A percentile compares a stretch with the other conserved stretches of the same genome.
Conservation (phyloP, 2,113 vertebrate genomes). For the Micronycteris hirsuta region DNA sequence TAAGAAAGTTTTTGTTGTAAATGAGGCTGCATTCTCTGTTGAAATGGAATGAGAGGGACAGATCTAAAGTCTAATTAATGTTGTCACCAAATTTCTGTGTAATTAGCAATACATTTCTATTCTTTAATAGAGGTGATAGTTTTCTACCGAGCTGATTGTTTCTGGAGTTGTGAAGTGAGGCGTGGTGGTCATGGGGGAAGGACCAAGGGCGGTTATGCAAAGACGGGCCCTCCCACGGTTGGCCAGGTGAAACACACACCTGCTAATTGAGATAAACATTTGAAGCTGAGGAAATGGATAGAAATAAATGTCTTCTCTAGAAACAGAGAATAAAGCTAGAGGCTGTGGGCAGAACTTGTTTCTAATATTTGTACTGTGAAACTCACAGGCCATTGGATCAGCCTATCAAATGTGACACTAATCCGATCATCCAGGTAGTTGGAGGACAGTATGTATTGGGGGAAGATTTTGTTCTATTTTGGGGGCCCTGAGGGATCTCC, state of each 20-base stretch:
- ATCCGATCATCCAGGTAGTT: not conserved
- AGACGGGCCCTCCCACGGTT: not conserved
- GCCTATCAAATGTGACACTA: not conserved
- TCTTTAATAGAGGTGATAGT: not conserved
- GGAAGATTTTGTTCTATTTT: slow-evolving; percentile 18
- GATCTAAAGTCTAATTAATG: not conserved
- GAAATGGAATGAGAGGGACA: not conserved
- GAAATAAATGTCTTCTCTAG: not conserved
- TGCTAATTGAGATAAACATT: not conserved
- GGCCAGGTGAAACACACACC: not conserved
- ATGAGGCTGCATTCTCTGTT: not conserved
- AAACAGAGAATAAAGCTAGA: not conserved
- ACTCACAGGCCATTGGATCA: not conserved
- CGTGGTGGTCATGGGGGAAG: no score
- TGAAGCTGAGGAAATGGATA: not conserved
- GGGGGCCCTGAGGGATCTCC: slow-evolving; percentile 15
- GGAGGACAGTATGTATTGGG: not conserved
- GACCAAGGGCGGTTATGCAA: not conserved
- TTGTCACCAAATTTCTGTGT: not conserved
- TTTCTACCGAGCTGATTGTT: not conserved
- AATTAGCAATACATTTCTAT: not conserved
- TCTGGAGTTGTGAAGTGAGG: not conserved
- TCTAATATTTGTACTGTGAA: not conserved
- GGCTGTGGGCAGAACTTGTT: not conserved
- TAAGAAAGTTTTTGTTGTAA: not conserved